Base-by-base conservation (phyloP, 2,888 invertebrate genomes). In the Exephanes ischioxanthus region DNA sequence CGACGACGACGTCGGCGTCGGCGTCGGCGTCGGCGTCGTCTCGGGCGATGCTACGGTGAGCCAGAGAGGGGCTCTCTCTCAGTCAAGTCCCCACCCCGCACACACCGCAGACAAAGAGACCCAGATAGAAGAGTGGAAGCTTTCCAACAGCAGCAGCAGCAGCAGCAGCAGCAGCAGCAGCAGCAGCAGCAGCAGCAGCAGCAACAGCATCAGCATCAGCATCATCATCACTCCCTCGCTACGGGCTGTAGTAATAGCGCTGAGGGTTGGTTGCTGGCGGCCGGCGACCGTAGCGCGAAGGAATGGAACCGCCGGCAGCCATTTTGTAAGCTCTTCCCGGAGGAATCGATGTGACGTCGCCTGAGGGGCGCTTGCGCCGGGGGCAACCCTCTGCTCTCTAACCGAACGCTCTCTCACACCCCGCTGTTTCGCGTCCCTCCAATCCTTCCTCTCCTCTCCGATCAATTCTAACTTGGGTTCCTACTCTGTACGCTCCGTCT, bases 311-410 rank as follows among this genome's bases (percentile, higher is more conserved):
- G 93, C 93, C 93, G 91, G 92, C 93, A 92, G 94, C 94, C 94
- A 94, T 94, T 94, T 94, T 94, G 94, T 94, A 94, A 94, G 94
- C 94, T 93, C 92, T 93, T 94, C 92, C 93, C 92, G 92, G 92
- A 93, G 94, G 94, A 94, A 94, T 94, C 94, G 93, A 94, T 94
- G 94, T 93, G 94, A 92, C 92, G 94, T 94, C 90, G 94, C 93
- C 94, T 90, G 91, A 93, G 94, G 94, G 92, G 93, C 94, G 94
- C 94, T 94, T 94, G 94, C 94, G 94, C 94, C 91, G 76, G 90
- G 91, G 92, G 92, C 91, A 88, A 90, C 90, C 92, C 91, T 91
- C 91, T 90, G 87, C 88, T 86, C 76, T 89, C 85, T 90, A 90
- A 89, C 90, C 90, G 88, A 90, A 91, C 87, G 87, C 89, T 87